Percentiles rank a stretch among this genome's conserved stretches.
Conservation (phyloP, 2,113 vertebrate genomes). For the Rutilus rutilus region DNA sequence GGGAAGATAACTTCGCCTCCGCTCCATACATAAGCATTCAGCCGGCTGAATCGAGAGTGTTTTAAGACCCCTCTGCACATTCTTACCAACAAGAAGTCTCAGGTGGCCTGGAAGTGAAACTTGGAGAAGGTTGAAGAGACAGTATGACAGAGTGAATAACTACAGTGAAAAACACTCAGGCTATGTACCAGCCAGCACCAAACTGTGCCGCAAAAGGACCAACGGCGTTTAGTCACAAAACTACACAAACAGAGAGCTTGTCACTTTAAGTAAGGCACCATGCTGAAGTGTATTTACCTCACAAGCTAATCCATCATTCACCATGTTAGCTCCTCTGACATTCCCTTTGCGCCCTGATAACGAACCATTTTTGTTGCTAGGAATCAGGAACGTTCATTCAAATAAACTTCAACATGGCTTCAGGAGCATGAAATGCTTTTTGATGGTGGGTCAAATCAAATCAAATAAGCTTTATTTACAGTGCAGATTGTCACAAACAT, state of each 20-base stretch:
- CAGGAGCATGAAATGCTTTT: slow-evolving; percentile 64
- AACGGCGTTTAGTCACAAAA: slow-evolving; percentile 61
- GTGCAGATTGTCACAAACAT: background rate
- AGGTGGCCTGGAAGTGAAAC: background rate
- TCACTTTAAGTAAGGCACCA: slow-evolving; percentile 65
- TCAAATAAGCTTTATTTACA: background rate
- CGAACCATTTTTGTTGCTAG: slow-evolving; percentile 64
- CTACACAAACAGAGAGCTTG: slow-evolving; percentile 61
- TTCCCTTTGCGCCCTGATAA: slow-evolving; percentile 55
- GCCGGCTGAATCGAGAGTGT: slow-evolving; percentile 59
- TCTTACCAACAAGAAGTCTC: slow-evolving; percentile 44
- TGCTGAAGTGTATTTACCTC: slow-evolving; percentile 55
- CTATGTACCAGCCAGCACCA: slow-evolving; percentile 43
- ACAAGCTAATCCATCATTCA: slow-evolving; percentile 61
- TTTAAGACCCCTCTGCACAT: slow-evolving; percentile 57
- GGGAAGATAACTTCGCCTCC: slow-evolving; percentile 27
- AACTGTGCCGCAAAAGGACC: slow-evolving; percentile 34
- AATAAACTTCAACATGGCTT: slow-evolving; percentile 61
- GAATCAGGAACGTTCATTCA: slow-evolving; percentile 60
- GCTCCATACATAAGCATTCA: slow-evolving; percentile 54
- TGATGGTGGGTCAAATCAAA: slow-evolving; percentile 41
- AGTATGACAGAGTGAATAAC: slow-evolving; percentile 15
- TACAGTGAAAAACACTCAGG: slow-evolving; percentile 55
- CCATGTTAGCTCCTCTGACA: slow-evolving; percentile 57
- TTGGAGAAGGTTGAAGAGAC: background rate